Conservation (phyloP, 2,113 vertebrate species). For the Delphinus delphis region DNA sequence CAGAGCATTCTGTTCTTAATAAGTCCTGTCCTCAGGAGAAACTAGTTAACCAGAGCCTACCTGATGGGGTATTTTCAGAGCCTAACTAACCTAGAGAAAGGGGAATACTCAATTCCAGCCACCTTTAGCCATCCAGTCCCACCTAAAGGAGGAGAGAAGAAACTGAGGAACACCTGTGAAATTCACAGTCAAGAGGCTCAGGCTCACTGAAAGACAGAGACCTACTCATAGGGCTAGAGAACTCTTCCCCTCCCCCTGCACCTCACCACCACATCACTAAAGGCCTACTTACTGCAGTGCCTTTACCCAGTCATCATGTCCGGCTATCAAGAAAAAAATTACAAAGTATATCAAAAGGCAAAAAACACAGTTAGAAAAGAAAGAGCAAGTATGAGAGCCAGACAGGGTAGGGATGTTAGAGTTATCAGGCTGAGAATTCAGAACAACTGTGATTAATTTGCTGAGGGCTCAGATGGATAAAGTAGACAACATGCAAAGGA, state of each 20-base stretch:
- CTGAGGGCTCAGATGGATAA: neutral
- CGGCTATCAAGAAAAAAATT: neutral
- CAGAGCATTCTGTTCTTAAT: neutral
- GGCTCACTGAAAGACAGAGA: neutral
- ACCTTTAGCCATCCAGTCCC: neutral
- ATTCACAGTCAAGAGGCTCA: neutral
- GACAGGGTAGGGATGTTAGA: neutral
- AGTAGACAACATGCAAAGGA: neutral
- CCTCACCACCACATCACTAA: neutral
- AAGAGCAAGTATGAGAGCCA: neutral
- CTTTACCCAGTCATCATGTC: neutral
- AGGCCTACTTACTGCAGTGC: too few relatives aligned
- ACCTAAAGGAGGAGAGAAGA: neutral
- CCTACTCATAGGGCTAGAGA: neutral
- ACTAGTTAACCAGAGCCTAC: neutral
- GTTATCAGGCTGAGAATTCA: neutral
- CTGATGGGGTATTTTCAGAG: neutral
- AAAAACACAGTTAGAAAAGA: neutral
- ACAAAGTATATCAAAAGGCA: neutral
- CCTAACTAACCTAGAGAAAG: neutral
- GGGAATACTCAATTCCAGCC: neutral
- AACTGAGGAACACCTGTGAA: neutral
- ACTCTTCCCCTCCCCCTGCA: fast-evolving
- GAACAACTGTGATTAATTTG: neutral
- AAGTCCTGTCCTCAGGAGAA: neutral